Evolutionary conservation across 2,113 vertebrate species (phyloP).

Genomic region (Coregonus clupeaformis): DNA sequence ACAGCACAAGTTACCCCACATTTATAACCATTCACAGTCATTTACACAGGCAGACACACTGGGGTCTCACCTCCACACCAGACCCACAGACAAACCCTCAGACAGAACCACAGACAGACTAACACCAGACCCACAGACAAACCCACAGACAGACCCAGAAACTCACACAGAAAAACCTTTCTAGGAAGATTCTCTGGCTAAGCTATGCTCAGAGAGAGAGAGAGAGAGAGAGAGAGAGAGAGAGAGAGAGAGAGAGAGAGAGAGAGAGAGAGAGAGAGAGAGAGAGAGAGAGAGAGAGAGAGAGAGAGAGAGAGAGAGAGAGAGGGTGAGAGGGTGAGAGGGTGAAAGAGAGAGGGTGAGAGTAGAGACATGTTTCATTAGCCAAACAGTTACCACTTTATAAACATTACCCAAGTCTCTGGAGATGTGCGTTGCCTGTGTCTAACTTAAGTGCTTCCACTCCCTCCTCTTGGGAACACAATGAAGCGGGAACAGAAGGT

Average conservation of each 20-base stretch:
- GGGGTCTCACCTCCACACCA: constrained; percentile 21
- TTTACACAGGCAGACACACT: constrained; percentile 40
- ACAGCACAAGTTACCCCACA: constrained; percentile 50
- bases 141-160: constrained; percentile 23
- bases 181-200: constrained; percentile 13
- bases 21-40: constrained; percentile 61
- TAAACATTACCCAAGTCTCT: constrained; percentile 68
- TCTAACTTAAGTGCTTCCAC: constrained; percentile 69
- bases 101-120: background rate
- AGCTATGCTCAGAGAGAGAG: background rate
- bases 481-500: constrained; percentile 68
- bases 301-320: background rate
- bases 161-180: constrained; percentile 19
- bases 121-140: no score
- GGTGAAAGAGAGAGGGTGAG: constrained; percentile 14
- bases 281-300: constrained; percentile 11
- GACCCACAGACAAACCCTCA: constrained; percentile 30
- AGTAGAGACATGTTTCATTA: constrained; percentile 38
- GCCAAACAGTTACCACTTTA: constrained; percentile 65
- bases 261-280: background rate
- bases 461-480: constrained; percentile 59
- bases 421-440: constrained; percentile 51
- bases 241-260: no score
- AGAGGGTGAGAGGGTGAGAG: constrained; percentile 5
- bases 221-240: constrained; percentile 15